Evolutionary conservation across 2,888 invertebrate species (phyloP).

Genomic region (Pollenia angustigena): DNA sequence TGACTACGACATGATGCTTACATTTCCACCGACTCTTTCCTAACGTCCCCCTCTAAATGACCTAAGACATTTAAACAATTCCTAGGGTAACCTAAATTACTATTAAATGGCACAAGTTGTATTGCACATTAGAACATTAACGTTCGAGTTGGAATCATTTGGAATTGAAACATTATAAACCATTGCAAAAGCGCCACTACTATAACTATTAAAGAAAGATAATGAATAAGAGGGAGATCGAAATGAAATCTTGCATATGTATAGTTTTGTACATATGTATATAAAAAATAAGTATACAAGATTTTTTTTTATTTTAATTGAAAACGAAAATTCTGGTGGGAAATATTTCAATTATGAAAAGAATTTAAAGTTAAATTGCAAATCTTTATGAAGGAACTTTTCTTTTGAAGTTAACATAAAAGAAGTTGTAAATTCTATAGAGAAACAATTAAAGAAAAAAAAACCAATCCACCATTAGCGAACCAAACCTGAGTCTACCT

Average conservation of each 20-base stretch:
- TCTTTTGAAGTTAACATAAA: background rate
- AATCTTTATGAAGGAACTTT: slow-evolving; percentile 13
- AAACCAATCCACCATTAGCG: too few relatives aligned
- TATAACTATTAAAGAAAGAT: background rate
- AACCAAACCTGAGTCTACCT: too few relatives aligned
- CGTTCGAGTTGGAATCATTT: slow-evolving; percentile 22
- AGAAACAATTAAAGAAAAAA: too few relatives aligned
- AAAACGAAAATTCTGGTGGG: slow-evolving; percentile 61
- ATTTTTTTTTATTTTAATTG: slow-evolving; percentile 36
- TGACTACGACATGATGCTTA: slow-evolving; percentile 20
- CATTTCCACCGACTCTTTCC: slow-evolving; percentile 5
- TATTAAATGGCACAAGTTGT: slow-evolving; percentile 66
- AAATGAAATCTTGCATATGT: background rate
- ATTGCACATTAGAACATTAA: slow-evolving; percentile 24
- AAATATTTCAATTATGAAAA: slow-evolving; percentile 45
- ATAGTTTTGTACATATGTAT: background rate
- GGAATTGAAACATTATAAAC: slow-evolving; percentile 46
- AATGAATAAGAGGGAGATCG: background rate
- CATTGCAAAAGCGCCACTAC: background rate
- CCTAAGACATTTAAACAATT: slow-evolving; percentile 70
- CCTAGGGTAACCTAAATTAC: slow-evolving; percentile 73
- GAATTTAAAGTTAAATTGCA: slow-evolving; percentile 47
- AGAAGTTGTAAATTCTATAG: too few relatives aligned
- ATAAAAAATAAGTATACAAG: slow-evolving; percentile 14
- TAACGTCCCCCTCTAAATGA: slow-evolving; percentile 46